These are phyloP conservation scores for Leptopilina myrica DNA, from an alignment of 2,888 invertebrate species.

Conservation along the genomic window DNA sequence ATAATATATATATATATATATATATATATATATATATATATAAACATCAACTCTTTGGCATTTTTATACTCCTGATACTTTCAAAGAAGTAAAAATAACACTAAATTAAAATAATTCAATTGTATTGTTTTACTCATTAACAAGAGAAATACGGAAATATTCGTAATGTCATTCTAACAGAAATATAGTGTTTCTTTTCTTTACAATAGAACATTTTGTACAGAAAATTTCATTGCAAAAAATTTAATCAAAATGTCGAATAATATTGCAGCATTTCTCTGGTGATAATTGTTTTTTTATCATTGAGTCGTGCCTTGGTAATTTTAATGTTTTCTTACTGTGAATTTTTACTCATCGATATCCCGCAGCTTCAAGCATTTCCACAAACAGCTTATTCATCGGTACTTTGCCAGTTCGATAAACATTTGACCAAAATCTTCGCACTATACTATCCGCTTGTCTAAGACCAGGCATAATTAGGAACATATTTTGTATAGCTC, in stretches of 20 bases:
- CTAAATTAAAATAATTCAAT: no score
- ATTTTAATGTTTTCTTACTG: not conserved
- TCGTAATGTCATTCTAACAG: no score
- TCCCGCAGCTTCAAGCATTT: slow-evolving; percentile 91
- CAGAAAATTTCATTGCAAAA: no score
- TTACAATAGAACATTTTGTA: no score
- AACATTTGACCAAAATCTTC: slow-evolving; percentile 93
- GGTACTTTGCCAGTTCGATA: slow-evolving; percentile 92
- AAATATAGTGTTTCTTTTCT: no score
- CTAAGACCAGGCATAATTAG: slow-evolving; percentile 92
- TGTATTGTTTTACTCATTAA: no score
- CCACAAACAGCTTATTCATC: slow-evolving; percentile 97
- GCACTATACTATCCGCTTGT: slow-evolving; percentile 92
- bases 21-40: no score
- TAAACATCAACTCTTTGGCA: not conserved
- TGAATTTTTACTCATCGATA: slow-evolving; percentile 69
- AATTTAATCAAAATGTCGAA: no score
- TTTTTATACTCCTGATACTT: not conserved
- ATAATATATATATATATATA: not conserved
- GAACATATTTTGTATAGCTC: slow-evolving; percentile 90
- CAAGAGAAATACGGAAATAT: no score
- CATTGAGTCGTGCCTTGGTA: slow-evolving; percentile 25
- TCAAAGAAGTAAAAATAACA: not conserved
- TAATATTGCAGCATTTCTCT: not conserved
- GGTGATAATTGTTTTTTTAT: not conserved